Evolutionary conservation across 2,888 invertebrate species (phyloP).

Genomic region (Schizaphis graminum): DNA sequence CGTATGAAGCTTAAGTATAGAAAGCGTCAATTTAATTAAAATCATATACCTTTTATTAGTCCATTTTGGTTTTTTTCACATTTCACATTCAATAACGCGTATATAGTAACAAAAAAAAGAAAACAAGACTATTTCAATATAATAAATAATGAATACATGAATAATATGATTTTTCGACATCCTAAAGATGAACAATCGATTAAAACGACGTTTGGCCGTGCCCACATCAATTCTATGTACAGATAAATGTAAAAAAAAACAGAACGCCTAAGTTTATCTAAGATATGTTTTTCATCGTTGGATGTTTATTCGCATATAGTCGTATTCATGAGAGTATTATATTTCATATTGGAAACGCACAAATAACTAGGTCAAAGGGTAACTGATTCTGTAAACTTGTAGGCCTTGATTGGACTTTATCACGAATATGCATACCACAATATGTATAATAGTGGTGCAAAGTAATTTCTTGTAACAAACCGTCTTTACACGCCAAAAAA

Average conservation of each 20-base stretch:
- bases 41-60: neutral
- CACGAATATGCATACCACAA: neutral
- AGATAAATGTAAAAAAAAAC: slow-evolving; percentile 24
- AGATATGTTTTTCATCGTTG: slow-evolving; percentile 17
- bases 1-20: neutral
- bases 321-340: slow-evolving; percentile 7
- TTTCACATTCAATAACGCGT: neutral
- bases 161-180: neutral
- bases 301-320: neutral
- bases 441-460: neutral
- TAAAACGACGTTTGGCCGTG: neutral
- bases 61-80: neutral
- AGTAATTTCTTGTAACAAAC: neutral
- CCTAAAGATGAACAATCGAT: neutral
- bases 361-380: slow-evolving; percentile 55
- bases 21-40: slow-evolving; percentile 11
- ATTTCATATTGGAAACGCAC: slow-evolving; percentile 25
- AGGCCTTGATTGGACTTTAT: slow-evolving; percentile 24
- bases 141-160: neutral
- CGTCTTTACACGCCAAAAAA: neutral
- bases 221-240: neutral
- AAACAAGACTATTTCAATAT: neutral
- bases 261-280: slow-evolving; percentile 18
- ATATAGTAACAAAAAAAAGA: neutral
- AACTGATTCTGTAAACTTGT: slow-evolving; percentile 36